Percentiles rank a stretch among this genome's conserved stretches.
phyloP scores from a whole-genome alignment of 2,113 vertebrate genomes.

The Plecturocebus donacophilus region DNA sequence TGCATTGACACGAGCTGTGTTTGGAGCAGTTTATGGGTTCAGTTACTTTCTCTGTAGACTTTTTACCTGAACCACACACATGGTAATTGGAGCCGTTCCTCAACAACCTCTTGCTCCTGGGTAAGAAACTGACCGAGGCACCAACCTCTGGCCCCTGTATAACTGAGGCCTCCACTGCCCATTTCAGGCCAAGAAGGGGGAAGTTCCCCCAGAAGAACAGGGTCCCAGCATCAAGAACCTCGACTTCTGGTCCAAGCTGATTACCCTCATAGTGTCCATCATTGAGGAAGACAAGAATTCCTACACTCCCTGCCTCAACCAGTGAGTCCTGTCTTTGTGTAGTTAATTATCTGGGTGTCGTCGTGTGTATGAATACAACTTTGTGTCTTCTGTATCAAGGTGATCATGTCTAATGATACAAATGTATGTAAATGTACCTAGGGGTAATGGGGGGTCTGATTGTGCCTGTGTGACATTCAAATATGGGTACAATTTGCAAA shows the following conservation, averaged over 20 bases:
- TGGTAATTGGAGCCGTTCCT: neutral
- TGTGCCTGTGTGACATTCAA: neutral
- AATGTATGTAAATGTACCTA: neutral
- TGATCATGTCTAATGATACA: neutral
- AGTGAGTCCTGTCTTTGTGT: constrained; percentile 85
- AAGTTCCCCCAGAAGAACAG: constrained; percentile 96
- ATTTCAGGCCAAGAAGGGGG: constrained; percentile 93
- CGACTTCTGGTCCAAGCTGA: constrained; percentile 99
- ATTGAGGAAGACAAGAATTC: constrained; percentile 99
- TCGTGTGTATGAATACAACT: accelerated
- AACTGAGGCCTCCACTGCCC: neutral
- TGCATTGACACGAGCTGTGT: neutral
- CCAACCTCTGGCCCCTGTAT: neutral
- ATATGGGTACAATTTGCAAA: neutral
- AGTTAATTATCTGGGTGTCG: neutral
- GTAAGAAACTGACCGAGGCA: neutral
- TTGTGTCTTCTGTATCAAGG: neutral
- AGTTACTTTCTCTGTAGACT: neutral
- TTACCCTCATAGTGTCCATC: constrained; percentile 98
- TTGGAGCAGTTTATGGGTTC: neutral
- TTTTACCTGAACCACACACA: neutral
- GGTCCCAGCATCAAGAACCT: constrained; percentile 99
- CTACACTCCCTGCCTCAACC: constrained; percentile 98
- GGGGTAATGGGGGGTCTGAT: neutral
- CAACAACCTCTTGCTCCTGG: neutral